Base-by-base conservation (phyloP, 30 jellyfish, hydroid and myxozoan genomes). In the Cassiopea xamachana region DNA sequence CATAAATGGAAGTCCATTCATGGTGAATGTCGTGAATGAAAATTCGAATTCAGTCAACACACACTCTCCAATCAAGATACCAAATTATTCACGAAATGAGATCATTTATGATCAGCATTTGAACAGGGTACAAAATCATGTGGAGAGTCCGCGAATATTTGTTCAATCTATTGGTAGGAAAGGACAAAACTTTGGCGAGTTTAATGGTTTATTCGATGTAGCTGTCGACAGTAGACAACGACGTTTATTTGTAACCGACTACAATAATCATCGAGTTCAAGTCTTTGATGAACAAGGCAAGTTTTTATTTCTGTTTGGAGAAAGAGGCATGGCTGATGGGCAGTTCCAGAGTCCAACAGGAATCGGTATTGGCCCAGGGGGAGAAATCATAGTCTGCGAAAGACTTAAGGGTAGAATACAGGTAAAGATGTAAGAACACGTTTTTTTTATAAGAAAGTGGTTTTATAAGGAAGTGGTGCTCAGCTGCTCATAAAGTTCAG, bases 301-400 rank as follows among this genome's bases (percentile, higher is more conserved):
- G n/a, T 95, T 95, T 81, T 50, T 95, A 93, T 95, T 95, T 78
- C 84, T 87, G 46, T 85, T 95, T 62, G 99, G 99, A 27, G 96
- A 95, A 61, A 83, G 92, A 60, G 99, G 99, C 19, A 72, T 83
- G 90, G 96, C 88, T 61, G 99, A 95, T 62, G 99, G 99, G 1
- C 98, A 95, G 84, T 91, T 95, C 83, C 98, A 90, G 64, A 87
- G 97, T 62, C 99, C 99, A 43, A 95, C 99, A 14, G 99, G 99
- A 4, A 97, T 95, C 44, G 99, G 97, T 48, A 97, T 95, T 13
- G 98, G 98, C 4, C 91, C 97, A 5, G 93, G 87, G 46, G 97
- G 98, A 19, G 99, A 95, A 77, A 95, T 95, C 10, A 96, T 95
- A 18, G 98, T 95, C 12, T 95, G 99, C 69, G 99, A 95, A 73